A percentile compares a stretch with the other conserved stretches of the same genome.
Conservation (phyloP, 2,888 invertebrate genomes). For the Rhingia campestris region DNA sequence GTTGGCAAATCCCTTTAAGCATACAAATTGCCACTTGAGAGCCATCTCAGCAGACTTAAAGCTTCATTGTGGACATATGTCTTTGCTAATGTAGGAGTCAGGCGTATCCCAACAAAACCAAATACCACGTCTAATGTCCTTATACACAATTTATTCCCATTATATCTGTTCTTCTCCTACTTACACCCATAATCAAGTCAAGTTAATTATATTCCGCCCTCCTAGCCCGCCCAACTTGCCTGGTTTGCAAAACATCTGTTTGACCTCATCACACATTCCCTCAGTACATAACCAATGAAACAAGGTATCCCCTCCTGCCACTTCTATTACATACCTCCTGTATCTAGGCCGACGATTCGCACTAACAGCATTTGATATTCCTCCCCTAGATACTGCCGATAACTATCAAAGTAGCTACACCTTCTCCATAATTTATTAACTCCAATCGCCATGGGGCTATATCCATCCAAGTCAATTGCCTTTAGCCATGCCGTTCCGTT, state of each 20-base stretch:
- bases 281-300: slow-evolving; percentile 41
- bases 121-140: background rate
- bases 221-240: slow-evolving; percentile 4
- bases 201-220: slow-evolving; percentile 40
- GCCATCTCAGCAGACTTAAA: too few relatives aligned
- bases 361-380: slow-evolving; percentile 28
- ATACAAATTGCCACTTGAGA: too few relatives aligned
- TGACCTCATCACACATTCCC: slow-evolving; percentile 10
- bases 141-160: background rate
- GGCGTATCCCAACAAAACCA: background rate
- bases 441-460: slow-evolving; percentile 38
- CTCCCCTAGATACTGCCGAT: slow-evolving; percentile 38
- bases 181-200: slow-evolving; percentile 41
- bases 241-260: slow-evolving; percentile 26
- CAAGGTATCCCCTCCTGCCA: slow-evolving; percentile 21
- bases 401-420: slow-evolving; percentile 42
- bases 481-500: slow-evolving; percentile 36
- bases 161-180: background rate
- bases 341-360: slow-evolving; percentile 61
- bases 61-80: too few relatives aligned
- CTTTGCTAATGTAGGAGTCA: background rate
- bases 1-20: too few relatives aligned
- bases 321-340: slow-evolving; percentile 9
- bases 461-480: slow-evolving; percentile 29
- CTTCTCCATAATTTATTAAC: slow-evolving; percentile 68